Base-by-base conservation (phyloP, 2,113 vertebrate genomes). In the Silurus glanis region DNA sequence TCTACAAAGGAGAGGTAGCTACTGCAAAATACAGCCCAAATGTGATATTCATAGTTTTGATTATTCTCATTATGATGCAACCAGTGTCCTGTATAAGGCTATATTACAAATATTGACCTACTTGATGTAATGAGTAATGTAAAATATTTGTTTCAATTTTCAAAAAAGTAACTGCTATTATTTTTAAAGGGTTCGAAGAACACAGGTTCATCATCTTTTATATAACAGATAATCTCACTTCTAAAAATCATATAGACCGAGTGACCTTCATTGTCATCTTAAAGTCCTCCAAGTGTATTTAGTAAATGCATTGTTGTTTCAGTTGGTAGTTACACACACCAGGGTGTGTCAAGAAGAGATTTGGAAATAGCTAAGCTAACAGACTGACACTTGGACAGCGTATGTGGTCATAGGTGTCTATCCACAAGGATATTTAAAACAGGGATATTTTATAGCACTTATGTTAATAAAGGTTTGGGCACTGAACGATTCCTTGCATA, bases 1-100 rank as follows among this genome's bases (percentile, higher is more conserved):
- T 83, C 71, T 87, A 86, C 84, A 86, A 56, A 19, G 76, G 66
- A 66, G 25, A 23, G 49, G 61, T 49, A 19, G 28, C 67, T 66
- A 62, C 25, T 56, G 9, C 75, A 67, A n/a, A 80, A 19, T 56
- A 47, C 51, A 80, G n/a, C 28, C 61, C 61, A 79, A 23, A 28
- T 28, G 51, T 55, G n/a, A 8, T 4, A 1, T 55, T 56, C 6
- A 17, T 25, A 55, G 21, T 64, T 23, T 80, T 10, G 9, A 56
- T 37, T 55, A 53, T 56, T 78, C 28, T 17, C 47, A 49, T 72
- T 28, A 10, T 55, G 10, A 75, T 37, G 16, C 53, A 83, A 25
- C 66, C 25, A 58, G 69, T 4, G 47, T 72, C 9, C 23, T 55
- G 6, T 16, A 78, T 14, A 28, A 28, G 13, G 17, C 5, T 19